Evolutionary conservation across 2,113 vertebrate species (phyloP), one percentile per base, ranked within the genome.

Genomic region (Zonotrichia leucophrys): DNA sequence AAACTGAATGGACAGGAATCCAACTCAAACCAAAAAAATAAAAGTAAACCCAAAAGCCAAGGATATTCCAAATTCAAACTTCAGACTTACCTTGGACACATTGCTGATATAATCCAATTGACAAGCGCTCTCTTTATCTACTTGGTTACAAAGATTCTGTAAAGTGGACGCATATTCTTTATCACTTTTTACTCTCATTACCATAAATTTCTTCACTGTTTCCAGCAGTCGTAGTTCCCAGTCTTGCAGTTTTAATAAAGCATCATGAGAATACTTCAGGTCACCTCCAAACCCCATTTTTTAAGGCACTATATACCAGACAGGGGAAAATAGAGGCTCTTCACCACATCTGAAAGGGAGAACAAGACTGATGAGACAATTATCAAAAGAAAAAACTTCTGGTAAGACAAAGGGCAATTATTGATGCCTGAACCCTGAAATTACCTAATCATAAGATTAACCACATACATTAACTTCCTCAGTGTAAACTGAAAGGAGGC

Each of bases 271-370:
- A 97, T 98, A 99, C 90, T 98, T 98, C 95, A 99, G 97, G 89
- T 99, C 99, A 96, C 98, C 98, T 97, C 99, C 99, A 96, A 99
- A 99, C 81, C 99, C 99, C 99, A 99, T 99, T 91, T 98, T 98
- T 95, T 97, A 98, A 98, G 97, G 98, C 97, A 98, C 97, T 95
- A 87, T 92, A 96, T 97, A 92, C 81, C 81, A 39, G 93, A 96
- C 94, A 84, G 92, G 68, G 88, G 73, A 84, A 93, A 95, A 96
- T 28, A 84, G 28, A 92, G 75, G 83, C 83, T 94, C 88, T 96
- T 98, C 97, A 98, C 94, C 97, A 97, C 98, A 98, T 95, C 96
- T 93, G 93, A 60, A 97, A 96, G 85, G 85, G 30, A 95, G 28
- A 97, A 92, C 3, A 81, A 92, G 67, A 86, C 28, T 80, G 41